Base-by-base conservation (phyloP, 1,140 invertebrate genomes). In the Stenopsyche tienmushanensis region DNA sequence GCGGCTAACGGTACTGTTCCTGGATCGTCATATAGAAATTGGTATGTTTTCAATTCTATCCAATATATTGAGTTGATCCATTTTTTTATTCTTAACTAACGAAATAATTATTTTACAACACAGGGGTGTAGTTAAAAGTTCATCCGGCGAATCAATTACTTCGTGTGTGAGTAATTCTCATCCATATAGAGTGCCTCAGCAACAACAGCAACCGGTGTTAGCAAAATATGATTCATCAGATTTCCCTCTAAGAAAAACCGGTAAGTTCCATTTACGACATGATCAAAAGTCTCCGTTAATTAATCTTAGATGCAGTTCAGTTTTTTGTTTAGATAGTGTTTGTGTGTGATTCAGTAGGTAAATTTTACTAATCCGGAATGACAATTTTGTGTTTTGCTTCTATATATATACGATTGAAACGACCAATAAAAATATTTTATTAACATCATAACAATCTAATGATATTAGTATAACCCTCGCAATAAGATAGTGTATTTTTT, bases 191-290 rank as follows among this genome's bases (percentile, higher is more conserved):
- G 84, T 88, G 78, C 86, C 86, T 26, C 80, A 81, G 23, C 77
- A 76, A 67, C 77, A 76, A 67, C 78, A 80, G 67, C 81, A 82
- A 50, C 75, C 80, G 49, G 75, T 79, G 34, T 73, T 81, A 24
- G 83, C 83, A 71, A 88, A 89, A 79, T 88, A 88, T 73, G 88
- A 90, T 71, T 86, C 90, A 42, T 69, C 71, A 69, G 94, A 97
- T 82, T 97, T 95, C 78, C 94, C 94, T 45, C 84, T 97, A 1
- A 78, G 94, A 68, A 98, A 97, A 86, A 97, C 95, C 84, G 94
- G 94, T 97, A 84, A 77, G 76, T 72, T 26, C 23, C 17, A 17
- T 1, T 62, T n/a, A 21, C 34, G n/a, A 52, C 42, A 39, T 66
- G 49, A 50, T 25, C 23, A 68, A 53, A 24, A 66, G 47, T 63